Base-by-base conservation (phyloP, 2,797 vertebrate genomes). In the Sylvilagus floridanus region DNA sequence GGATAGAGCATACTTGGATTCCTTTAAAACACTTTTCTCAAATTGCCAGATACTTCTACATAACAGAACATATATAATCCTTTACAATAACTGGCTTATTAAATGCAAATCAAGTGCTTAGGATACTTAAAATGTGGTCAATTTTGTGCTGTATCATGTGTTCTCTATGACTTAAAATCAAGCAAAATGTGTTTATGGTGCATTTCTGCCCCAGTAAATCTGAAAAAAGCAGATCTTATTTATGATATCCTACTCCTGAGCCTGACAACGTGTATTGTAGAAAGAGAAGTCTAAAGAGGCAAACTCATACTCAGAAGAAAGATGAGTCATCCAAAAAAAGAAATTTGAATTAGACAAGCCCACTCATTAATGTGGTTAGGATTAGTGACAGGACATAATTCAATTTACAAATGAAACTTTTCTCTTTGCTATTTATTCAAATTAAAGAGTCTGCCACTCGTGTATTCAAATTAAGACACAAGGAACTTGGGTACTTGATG, bases 81-180 rank as follows among this genome's bases (percentile, higher is more conserved):
- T 76, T 94, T 91, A 94, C 30, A 97, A n/a, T 90, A 96, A 81
- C 24, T 93, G 12, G 66, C 84, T 96, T 84, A 93, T 96, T 97
- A 97, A 96, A 96, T 96, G 88, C 91, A 96, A 98, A 97, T 98
- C 96, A 97, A 96, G 87, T 95, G 75, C 63, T 96, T 96, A 96
- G 89, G 89, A 95, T 83, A 96, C 87, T 96, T 93, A 95, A 96
- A 79, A 68, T 90, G 72, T 96, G 84, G 96, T 91, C 71, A 72
- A 60, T 97, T 97, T 96, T 96, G n/a, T 63, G 72, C 57, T 92
- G 60, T 91, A 89, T 5, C 66, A 62, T 94, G 11, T 30, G 96
- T 96, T 90, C 88, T 91, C 77, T 76, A 91, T 95, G 85, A 69
- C 81, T 98, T 90, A 85, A 90, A 91, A 93, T 87, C 7, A 69